Percentiles rank a stretch among this genome's conserved stretches.
Evolutionary conservation across 2,888 invertebrate genomes (phyloP).

Genomic region (Punctoribates punctum): DNA sequence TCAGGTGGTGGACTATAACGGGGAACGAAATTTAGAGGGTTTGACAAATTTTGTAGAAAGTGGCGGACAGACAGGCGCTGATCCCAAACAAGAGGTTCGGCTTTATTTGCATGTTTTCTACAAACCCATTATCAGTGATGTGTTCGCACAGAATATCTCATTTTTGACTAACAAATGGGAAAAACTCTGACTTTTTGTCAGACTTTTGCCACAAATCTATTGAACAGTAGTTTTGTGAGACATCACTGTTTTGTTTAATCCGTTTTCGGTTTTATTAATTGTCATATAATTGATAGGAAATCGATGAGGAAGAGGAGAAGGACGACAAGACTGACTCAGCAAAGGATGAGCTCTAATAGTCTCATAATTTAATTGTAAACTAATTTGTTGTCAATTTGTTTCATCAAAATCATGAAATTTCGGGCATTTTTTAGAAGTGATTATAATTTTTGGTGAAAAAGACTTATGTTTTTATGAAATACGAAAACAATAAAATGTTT

Average conservation of each 20-base stretch:
- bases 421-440: conserved; percentile 25
- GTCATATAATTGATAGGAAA: conserved; percentile 43
- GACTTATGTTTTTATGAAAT: background rate
- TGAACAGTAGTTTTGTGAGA: background rate
- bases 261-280: background rate
- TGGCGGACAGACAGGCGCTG: conserved; percentile 74
- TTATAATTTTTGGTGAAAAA: conserved; percentile 28
- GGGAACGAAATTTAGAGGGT: conserved; percentile 89
- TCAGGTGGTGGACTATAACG: conserved; percentile 86
- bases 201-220: background rate
- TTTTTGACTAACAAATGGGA: background rate
- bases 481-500: conserved; percentile 29
- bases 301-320: conserved; percentile 48
- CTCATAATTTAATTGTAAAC: conserved; percentile 36
- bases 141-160: background rate
- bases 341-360: conserved; percentile 48
- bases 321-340: conserved; percentile 45
- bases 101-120: conserved; percentile 1
- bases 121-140: background rate
- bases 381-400: conserved; percentile 35
- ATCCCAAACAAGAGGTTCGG: conserved; percentile 59
- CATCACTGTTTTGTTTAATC: background rate
- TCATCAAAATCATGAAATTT: conserved; percentile 33
- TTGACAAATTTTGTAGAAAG: conserved; percentile 89
- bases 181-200: background rate